Evolutionary conservation across 2,888 invertebrate genomes (phyloP), one percentile per base, ranked within the genome.

Genomic region (Cephus nigrinus): DNA sequence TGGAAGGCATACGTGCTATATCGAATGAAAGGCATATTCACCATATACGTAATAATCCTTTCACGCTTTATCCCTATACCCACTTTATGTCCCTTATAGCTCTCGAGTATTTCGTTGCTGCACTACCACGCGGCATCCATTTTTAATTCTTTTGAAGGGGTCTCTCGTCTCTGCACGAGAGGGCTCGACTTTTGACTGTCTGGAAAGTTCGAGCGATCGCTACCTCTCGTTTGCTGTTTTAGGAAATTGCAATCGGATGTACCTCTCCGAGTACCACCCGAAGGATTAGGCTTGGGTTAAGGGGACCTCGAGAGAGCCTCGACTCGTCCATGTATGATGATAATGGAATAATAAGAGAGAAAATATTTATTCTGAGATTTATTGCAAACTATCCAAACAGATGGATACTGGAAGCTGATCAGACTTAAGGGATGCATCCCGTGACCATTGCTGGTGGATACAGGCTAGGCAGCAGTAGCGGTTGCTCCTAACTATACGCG

Each of bases 401-500:
- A 55, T 23, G 23, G 55, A 23, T 23, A 23, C 55, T 23, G 55
- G 55, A 23, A 23, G 23, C 55, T 55, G 55, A 9, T 55, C 55
- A 23, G 55, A 55, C 55, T 23, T 55, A 55, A 55, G 23, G 55
- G 55, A 55, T 23, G 55, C 55, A 55, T 23, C 55, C 23, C 23
- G 55, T 55, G 55, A 15, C 9, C 23, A 55, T 55, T 55, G 55
- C 55, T 55, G 55, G 55, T 15, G 40, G 40, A 55, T 23, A 55
- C 40, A 55, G 5, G 4, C 23, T 55, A 55, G 40, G 40, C 23
- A 55, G 55, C 55, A 55, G 55, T 55, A 55, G 55, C 23, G 23
- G 55, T 55, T 55, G 75, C 73, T 31, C 31, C 77, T 78, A 83
- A 83, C 83, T 82, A 83, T 88, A 86, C 84, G 86, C 82, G 86